These are phyloP conservation scores for Heterochromis multidens DNA, from an alignment of 2,113 vertebrate genomes.

Conservation along the genomic window DNA sequence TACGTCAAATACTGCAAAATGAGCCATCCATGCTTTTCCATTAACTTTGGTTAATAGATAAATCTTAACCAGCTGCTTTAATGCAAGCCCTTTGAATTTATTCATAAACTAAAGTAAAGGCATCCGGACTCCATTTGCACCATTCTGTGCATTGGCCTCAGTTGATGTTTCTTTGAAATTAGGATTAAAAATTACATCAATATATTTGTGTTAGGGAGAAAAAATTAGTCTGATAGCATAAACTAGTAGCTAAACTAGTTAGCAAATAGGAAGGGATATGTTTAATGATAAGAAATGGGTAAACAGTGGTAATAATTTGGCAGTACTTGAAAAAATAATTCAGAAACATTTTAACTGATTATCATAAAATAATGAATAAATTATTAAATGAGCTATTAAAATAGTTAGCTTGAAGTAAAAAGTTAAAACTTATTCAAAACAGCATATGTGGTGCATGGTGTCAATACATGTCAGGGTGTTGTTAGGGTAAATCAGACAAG, in stretches of 20 bases:
- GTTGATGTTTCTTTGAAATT: neutral
- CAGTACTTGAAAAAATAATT: neutral
- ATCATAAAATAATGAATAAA: neutral
- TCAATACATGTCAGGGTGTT: too few species aligned
- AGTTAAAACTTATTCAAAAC: neutral
- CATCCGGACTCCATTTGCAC: neutral
- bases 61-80: neutral
- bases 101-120: neutral
- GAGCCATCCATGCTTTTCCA: slow-evolving; percentile 16
- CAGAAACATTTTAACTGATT: neutral
- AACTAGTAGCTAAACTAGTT: neutral
- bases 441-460: neutral
- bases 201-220: neutral
- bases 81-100: neutral
- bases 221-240: neutral
- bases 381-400: neutral
- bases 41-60: slow-evolving; percentile 41
- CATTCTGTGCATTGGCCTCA: neutral
- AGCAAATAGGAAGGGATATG: too few species aligned
- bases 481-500: neutral
- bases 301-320: neutral
- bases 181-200: neutral
- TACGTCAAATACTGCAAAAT: neutral
- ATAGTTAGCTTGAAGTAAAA: neutral
- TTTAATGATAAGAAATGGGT: neutral